Conservation (phyloP, 53 echinoderm and acorn worm species). For the Mesocentrotus franciscanus region DNA sequence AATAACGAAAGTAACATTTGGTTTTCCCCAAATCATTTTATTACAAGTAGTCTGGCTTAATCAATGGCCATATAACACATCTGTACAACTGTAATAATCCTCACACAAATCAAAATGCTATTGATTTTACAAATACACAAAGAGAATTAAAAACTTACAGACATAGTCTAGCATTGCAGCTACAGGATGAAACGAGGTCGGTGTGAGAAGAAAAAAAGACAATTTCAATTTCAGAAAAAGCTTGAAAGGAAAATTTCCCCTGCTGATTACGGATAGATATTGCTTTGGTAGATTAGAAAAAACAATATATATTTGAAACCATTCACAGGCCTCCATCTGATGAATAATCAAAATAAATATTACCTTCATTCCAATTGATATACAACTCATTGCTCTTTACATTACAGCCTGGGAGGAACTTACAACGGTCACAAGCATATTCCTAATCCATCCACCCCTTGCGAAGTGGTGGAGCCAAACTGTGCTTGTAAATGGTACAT, state of each 20-base stretch:
- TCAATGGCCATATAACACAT: conserved; percentile 64
- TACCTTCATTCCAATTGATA: neutral
- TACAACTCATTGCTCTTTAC: neutral
- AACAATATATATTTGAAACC: neutral
- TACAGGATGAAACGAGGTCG: neutral
- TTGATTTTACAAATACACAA: conserved; percentile 60
- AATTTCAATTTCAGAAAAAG: conserved; percentile 26
- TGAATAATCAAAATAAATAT: neutral
- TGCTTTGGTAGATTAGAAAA: conserved; percentile 7
- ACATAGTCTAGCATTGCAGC: conserved; percentile 12
- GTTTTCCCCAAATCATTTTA: conserved; percentile 61
- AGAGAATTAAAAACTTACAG: conserved; percentile 14
- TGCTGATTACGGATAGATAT: conserved; percentile 12
- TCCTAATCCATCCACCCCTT: neutral
- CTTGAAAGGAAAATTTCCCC: conserved; percentile 21
- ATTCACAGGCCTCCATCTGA: neutral
- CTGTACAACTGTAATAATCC: conserved; percentile 63
- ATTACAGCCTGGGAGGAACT: neutral
- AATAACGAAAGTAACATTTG: neutral
- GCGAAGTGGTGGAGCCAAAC: neutral
- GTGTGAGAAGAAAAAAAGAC: neutral
- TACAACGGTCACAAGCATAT: neutral
- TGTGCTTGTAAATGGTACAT: neutral
- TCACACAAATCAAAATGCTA: conserved; percentile 58
- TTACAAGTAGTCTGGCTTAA: conserved; percentile 63